Evolutionary conservation across 2,888 invertebrate genomes (phyloP), one percentile per base, ranked within the genome.

Genomic region (Diplazon laetatorius): DNA sequence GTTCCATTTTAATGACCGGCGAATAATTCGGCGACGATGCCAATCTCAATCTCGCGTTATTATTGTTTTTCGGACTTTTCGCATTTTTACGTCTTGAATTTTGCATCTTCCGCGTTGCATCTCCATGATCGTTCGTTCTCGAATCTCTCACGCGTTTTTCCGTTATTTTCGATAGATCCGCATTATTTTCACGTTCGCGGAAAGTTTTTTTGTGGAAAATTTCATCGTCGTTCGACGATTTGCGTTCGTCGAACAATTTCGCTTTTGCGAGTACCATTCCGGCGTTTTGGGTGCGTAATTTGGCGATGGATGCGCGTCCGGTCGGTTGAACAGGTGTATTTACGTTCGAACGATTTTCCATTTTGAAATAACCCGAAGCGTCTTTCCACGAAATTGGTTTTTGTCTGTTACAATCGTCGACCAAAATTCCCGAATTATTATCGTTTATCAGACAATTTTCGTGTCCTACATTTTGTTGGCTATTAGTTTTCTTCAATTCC

Each of bases 181-280:
- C 68, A 16, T 55, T 35, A 4, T 39, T 60, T 79, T 73, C 42
- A 50, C 74, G 57, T 10, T 76, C 52, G 9, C 55, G 48, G n/a
- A 35, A 30, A 2, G 30, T 30, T 30, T n/a, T n/a, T n/a, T n/a
- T n/a, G n/a, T n/a, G n/a, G n/a, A n/a, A n/a, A 18, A 20, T 30
- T 8, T 18, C 60, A 30, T 57, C 37, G 44, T 6, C 8, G 8
- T 30, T 55, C n/a, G n/a, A n/a, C n/a, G n/a, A n/a, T 30, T 55
- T 76, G 59, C 83, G 10, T 91, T 92, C 92, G 87, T 96, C 95
- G 85, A 96, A 96, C 22, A 96, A 91, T 87, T 94, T 95, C 0
- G 96, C 95, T 91, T 95, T 96, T 1, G 95, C 96, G 75, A 95
- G 91, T 0, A 96, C 96, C 92, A 95, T 96, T 6, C 96, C 96